phyloP scores from a whole-genome alignment of 2,113 vertebrate species.

The Corvus hawaiiensis region DNA sequence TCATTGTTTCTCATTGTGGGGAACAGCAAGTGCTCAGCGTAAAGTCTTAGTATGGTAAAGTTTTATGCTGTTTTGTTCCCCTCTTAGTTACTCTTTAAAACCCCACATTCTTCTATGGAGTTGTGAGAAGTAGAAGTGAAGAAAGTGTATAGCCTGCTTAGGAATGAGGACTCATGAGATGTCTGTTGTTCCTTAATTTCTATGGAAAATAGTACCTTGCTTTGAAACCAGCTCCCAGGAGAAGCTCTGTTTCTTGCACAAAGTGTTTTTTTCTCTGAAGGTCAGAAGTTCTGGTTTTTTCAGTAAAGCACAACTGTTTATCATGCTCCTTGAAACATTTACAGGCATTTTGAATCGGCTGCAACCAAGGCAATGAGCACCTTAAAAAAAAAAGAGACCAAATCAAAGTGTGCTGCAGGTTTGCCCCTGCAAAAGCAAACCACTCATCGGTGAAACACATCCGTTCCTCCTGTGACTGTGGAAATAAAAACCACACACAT shows the following conservation, averaged over 20 bases:
- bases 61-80: neutral
- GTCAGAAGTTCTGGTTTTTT: neutral
- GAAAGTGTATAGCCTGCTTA: neutral
- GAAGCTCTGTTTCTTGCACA: neutral
- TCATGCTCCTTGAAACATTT: neutral
- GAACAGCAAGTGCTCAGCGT: neutral
- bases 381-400: neutral
- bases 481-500: neutral
- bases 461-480: neutral
- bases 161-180: neutral
- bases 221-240: neutral
- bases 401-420: neutral
- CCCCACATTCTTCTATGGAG: neutral
- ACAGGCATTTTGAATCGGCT: neutral
- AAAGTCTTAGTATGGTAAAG: neutral
- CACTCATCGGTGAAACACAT: neutral
- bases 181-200: neutral
- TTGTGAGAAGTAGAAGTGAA: neutral
- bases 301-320: neutral
- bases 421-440: neutral
- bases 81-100: neutral
- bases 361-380: neutral
- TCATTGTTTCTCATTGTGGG: neutral
- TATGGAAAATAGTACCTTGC: neutral
- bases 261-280: neutral